These are phyloP conservation scores for Thereva unica DNA, from an alignment of 2,888 invertebrate species.

Conservation along the genomic window DNA sequence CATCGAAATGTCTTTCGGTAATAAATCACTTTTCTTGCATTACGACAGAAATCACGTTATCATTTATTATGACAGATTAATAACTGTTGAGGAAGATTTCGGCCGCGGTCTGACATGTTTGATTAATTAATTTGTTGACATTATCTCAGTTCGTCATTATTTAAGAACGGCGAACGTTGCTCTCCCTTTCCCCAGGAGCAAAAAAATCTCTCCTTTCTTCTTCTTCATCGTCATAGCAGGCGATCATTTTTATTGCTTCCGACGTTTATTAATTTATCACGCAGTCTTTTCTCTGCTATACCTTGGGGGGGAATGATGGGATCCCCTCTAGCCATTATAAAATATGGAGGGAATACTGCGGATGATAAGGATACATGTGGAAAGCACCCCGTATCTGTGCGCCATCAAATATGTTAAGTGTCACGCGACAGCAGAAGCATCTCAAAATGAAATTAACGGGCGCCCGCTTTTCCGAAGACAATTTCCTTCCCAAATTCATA, in stretches of 20 bases:
- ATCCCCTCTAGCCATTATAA: too few relatives aligned
- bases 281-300: too few relatives aligned
- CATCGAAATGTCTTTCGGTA: constrained; percentile 10
- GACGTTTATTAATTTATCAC: constrained; percentile 26
- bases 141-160: constrained; percentile 26
- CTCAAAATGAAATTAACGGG: too few relatives aligned
- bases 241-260: constrained; percentile 24
- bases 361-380: too few relatives aligned
- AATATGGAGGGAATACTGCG: too few relatives aligned
- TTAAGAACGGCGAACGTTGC: constrained; percentile 10
- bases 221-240: background rate
- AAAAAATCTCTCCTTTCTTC: background rate
- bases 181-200: too few relatives aligned
- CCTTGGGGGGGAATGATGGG: too few relatives aligned
- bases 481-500: too few relatives aligned
- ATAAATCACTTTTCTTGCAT: constrained; percentile 29
- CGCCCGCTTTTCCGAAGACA: too few relatives aligned
- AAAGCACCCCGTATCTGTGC: too few relatives aligned
- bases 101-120: constrained; percentile 23
- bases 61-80: constrained; percentile 35
- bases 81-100: constrained; percentile 27
- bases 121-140: constrained; percentile 36
- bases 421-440: too few relatives aligned
- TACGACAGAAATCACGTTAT: constrained; percentile 30
- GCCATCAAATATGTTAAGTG: too few relatives aligned